Evolutionary conservation across 2,888 invertebrate species (phyloP), one percentile per base, ranked within the genome.

Genomic region (Leptopilina syphax): DNA sequence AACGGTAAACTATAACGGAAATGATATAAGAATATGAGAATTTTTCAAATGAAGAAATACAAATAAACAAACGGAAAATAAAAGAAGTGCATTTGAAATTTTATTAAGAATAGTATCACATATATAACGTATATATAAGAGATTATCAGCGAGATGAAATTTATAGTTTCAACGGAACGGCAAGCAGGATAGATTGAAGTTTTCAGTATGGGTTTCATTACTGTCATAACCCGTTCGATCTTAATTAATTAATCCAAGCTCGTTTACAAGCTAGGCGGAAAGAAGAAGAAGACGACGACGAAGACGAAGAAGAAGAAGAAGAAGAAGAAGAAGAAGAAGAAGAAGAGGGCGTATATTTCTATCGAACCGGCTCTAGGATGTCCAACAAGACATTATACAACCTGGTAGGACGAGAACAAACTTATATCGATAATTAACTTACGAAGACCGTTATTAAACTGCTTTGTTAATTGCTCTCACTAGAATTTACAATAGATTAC

Each of bases 181-280:
- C 63, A 63, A 63, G 63, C 3, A 63, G 63, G 34, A 63, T 63
- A 24, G 63, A 63, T 63, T 63, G 63, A 63, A 63, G 63, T 24
- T 60, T 60, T 60, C 60, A 18, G 60, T 63, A 24, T 63, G n/a
- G 24, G 63, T 63, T 63, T 63, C 63, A 63, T 63, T 63, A 63
- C 63, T 63, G 63, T 63, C 63, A 63, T 63, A 63, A 63, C 63
- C 63, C 63, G 63, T 63, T 63, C 63, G 63, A 63, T 63, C 63
- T 63, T 63, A 63, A 63, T 63, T 63, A 63, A 63, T 63, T 63
- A 63, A 63, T 18, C 63, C 6, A 24, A 63, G 63, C 24, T 63
- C 18, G 63, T 63, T 63, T 63, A 63, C 24, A 63, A 18, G 18
- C 63, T 63, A 18, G 8, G 9, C 7, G 63, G 63, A 63, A 63